These are phyloP conservation scores for Hoplostethus atlanticus DNA, from an alignment of 2,797 vertebrate genomes.

Conservation along the genomic window DNA sequence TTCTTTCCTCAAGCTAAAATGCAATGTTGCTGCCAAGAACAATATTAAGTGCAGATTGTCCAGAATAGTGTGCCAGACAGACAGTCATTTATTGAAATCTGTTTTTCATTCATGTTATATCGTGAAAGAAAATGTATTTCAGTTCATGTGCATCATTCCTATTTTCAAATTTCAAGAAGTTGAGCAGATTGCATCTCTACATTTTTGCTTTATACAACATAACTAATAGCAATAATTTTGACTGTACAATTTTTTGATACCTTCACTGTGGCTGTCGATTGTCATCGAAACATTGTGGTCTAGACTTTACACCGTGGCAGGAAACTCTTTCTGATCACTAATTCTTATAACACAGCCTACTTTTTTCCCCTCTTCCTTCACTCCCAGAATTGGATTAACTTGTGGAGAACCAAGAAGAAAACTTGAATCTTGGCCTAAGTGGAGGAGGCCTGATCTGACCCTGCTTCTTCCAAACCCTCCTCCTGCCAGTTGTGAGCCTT, in stretches of 20 bases:
- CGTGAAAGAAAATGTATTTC: slow-evolving; percentile 59
- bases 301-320: background rate
- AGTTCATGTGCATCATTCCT: slow-evolving; percentile 41
- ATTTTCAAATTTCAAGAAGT: slow-evolving; percentile 30
- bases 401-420: slow-evolving; percentile 45
- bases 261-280: too few species aligned
- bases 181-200: slow-evolving; percentile 13
- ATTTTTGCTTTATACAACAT: slow-evolving; percentile 7
- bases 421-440: slow-evolving; percentile 53
- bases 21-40: slow-evolving; percentile 62
- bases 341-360: background rate
- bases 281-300: too few species aligned
- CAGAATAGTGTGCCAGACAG: slow-evolving; percentile 49
- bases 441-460: slow-evolving; percentile 65
- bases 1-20: slow-evolving; percentile 42
- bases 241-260: too few species aligned
- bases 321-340: background rate
- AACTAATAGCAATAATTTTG: too few species aligned
- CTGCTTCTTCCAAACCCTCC: slow-evolving; percentile 42
- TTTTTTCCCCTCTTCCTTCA: too few species aligned
- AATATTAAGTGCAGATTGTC: slow-evolving; percentile 72
- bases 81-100: slow-evolving; percentile 71
- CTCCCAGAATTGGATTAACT: slow-evolving; percentile 56
- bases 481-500: slow-evolving; percentile 61
- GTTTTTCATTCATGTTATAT: slow-evolving; percentile 72